Conservation (phyloP, 1,140 invertebrate species). For the Neodiprion virginianus region DNA sequence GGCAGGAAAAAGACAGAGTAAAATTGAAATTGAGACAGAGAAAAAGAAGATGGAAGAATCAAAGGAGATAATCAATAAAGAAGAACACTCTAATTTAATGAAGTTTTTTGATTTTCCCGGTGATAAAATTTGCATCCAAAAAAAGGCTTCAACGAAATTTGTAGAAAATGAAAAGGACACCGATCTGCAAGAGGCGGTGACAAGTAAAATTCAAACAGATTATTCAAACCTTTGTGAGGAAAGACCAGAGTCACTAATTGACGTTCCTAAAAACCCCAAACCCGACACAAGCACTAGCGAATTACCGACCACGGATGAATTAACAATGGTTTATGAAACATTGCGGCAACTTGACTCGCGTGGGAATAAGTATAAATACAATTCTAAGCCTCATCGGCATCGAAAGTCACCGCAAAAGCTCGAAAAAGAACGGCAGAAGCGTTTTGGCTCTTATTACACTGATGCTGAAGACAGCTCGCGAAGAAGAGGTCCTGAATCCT, state of each 20-base stretch:
- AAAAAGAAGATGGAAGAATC: background rate
- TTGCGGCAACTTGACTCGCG: no score
- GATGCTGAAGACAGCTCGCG: background rate
- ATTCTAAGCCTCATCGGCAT: background rate
- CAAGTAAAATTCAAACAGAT: background rate
- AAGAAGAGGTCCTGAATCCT: background rate
- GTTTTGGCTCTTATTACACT: background rate
- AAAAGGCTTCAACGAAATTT: background rate
- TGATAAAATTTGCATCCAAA: background rate
- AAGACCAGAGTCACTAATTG: no score
- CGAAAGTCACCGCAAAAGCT: background rate
- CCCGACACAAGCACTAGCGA: no score
- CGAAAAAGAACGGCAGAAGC: background rate
- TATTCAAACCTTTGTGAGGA: background rate
- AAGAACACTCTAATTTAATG: background rate
- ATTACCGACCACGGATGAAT: no score
- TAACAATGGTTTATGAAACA: no score
- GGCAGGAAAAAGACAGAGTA: no score
- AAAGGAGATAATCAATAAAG: background rate
- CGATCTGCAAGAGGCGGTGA: background rate
- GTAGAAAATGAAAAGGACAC: background rate
- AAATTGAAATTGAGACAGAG: no score
- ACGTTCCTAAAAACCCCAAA: no score
- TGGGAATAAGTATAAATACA: no score
- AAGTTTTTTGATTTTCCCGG: background rate